Evolutionary conservation across 2,888 invertebrate species (phyloP).

Genomic region (Rhaphigaster nebulosa): DNA sequence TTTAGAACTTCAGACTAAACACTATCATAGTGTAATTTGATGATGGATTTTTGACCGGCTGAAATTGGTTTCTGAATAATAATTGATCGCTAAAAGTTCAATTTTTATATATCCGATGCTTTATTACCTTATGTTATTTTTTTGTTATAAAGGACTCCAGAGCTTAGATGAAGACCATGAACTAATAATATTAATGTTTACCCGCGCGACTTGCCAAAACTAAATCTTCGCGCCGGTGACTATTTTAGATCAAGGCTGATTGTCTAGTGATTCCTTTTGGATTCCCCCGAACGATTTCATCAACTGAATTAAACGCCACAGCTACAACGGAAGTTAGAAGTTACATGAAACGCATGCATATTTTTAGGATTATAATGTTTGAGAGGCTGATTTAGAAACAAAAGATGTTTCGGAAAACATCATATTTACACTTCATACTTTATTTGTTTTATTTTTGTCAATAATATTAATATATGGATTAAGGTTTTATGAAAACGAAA

Average conservation of each 20-base stretch:
- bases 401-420: too few relatives aligned
- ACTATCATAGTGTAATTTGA: too few relatives aligned
- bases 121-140: too few relatives aligned
- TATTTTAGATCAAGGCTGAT: slow-evolving; percentile 20
- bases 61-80: neutral
- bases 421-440: too few relatives aligned
- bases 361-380: neutral
- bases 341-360: neutral
- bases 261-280: neutral
- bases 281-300: neutral
- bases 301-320: neutral
- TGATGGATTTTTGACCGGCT: neutral
- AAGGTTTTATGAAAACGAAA: too few relatives aligned
- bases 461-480: too few relatives aligned
- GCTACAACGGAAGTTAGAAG: neutral
- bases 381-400: too few relatives aligned
- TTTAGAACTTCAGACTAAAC: too few relatives aligned
- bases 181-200: slow-evolving; percentile 42
- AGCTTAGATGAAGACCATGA: neutral
- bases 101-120: neutral
- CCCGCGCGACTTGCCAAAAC: neutral
- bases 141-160: neutral
- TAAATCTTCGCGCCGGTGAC: neutral
- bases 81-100: neutral
- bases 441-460: too few relatives aligned